phyloP scores from a whole-genome alignment of 2,888 invertebrate species.

The Taenaris catops region DNA sequence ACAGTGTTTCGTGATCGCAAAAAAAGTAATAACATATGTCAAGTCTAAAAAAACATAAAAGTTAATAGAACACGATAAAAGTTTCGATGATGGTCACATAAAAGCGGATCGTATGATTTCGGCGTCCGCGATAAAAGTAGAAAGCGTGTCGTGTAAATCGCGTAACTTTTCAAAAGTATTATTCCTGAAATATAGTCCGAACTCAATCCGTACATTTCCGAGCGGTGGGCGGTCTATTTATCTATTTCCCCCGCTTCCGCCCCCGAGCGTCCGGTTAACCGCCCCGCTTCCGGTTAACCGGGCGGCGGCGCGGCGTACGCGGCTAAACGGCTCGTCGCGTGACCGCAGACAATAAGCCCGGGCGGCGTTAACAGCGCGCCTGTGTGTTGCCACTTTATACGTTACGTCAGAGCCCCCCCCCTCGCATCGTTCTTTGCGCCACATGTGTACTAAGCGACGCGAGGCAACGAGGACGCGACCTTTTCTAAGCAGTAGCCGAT shows the following conservation, averaged over 20 bases:
- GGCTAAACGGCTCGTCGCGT: constrained; percentile 80
- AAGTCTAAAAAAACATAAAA: constrained; percentile 15
- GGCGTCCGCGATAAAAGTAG: constrained; percentile 60
- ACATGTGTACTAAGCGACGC: constrained; percentile 32
- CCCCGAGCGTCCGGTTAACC: constrained; percentile 78
- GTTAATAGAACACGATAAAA: constrained; percentile 20
- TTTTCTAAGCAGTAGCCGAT: constrained; percentile 39
- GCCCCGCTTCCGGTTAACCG: constrained; percentile 79
- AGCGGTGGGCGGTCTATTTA: constrained; percentile 78
- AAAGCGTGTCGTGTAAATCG: constrained; percentile 76
- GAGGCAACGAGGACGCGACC: constrained; percentile 13
- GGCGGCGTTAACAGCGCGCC: constrained; percentile 77
- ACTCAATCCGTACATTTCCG: constrained; percentile 80
- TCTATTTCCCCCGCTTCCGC: constrained; percentile 80
- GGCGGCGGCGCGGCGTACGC: constrained; percentile 69
- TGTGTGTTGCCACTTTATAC: constrained; percentile 79
- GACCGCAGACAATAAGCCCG: constrained; percentile 80
- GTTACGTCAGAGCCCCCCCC: constrained; percentile 54
- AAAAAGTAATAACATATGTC: constrained; percentile 13
- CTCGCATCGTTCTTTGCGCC: constrained; percentile 17
- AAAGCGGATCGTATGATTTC: constrained; percentile 9
- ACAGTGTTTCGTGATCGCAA: too few species aligned
- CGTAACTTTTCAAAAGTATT: constrained; percentile 77
- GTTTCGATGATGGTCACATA: constrained; percentile 44
- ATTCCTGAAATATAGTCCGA: constrained; percentile 77